Evolutionary conservation across 2,797 vertebrate species (phyloP).

Genomic region (Pipistrellus nathusii): DNA sequence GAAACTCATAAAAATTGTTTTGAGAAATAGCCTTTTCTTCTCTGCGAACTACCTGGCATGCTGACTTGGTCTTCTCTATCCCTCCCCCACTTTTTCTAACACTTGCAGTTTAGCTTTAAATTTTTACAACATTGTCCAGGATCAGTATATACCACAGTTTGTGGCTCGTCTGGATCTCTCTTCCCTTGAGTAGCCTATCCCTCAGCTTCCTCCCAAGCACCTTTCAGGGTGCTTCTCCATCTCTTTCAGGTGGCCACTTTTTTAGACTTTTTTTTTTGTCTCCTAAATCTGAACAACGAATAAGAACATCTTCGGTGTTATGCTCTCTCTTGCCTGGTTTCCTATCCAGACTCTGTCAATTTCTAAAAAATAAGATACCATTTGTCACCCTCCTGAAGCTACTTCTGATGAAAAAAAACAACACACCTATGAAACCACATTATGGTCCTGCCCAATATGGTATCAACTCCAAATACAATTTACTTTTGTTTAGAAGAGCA

Average conservation of each 20-base stretch:
- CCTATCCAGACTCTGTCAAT: background rate
- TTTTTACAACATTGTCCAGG: background rate
- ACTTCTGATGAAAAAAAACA: background rate
- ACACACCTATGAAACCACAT: background rate
- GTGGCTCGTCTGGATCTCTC: background rate
- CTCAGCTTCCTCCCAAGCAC: background rate
- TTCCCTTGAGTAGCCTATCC: background rate
- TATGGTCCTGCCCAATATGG: background rate
- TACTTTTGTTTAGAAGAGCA: background rate
- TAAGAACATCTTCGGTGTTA: background rate
- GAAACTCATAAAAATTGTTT: background rate
- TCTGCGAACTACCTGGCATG: background rate
- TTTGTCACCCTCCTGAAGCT: background rate
- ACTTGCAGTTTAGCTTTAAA: background rate
- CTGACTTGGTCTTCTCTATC: background rate
- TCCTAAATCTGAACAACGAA: background rate
- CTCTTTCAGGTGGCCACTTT: background rate
- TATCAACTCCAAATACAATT: background rate
- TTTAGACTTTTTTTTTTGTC: background rate
- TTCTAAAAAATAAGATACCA: background rate
- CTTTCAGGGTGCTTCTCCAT: background rate
- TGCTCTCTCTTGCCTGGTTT: background rate
- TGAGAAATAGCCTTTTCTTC: background rate
- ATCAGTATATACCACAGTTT: background rate
- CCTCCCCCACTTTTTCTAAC: background rate